These are phyloP conservation scores for Drosophila ercepeae DNA, from an alignment of 1,140 invertebrate species.

Conservation along the genomic window DNA sequence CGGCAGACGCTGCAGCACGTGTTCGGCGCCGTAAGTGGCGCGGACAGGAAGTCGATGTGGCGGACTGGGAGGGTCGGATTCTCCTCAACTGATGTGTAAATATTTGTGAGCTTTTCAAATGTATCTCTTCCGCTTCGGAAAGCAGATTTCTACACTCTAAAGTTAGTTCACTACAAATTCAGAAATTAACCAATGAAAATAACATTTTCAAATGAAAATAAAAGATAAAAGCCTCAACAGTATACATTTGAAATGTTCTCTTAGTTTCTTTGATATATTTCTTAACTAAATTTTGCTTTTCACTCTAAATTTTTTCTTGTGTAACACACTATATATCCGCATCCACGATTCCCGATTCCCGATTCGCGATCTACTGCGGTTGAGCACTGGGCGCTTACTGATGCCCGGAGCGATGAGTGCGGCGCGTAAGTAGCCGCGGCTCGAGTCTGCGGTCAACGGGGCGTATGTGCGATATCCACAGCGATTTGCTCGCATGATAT, in stretches of 20 bases:
- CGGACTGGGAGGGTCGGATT: not conserved
- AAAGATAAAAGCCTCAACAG: not conserved
- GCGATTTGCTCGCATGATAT: conserved; percentile 81
- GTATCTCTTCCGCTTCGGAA: conserved; percentile 9
- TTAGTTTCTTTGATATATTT: not conserved
- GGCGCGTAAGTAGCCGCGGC: conserved; percentile 62
- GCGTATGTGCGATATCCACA: conserved; percentile 78
- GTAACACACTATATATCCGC: conserved; percentile 4
- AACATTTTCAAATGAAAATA: not conserved
- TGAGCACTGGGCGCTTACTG: conserved; percentile 73
- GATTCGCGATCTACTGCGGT: conserved; percentile 64
- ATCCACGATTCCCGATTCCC: not conserved
- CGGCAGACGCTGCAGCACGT: conserved; percentile 63
- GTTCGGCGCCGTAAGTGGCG: conserved; percentile 54
- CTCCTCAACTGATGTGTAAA: conserved; percentile 36
- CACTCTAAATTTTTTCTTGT: not conserved
- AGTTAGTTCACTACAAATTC: not conserved
- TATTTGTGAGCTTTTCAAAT: conserved; percentile 48
- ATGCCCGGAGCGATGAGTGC: conserved; percentile 57
- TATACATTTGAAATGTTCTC: too few relatives aligned
- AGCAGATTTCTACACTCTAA: conserved; percentile 9
- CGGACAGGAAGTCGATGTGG: conserved; percentile 60
- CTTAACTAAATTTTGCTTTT: not conserved
- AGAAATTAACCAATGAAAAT: not conserved
- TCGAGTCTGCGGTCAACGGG: conserved; percentile 55